Base-by-base conservation (phyloP, 2,113 vertebrate species). In the Dermatemys mawii region DNA sequence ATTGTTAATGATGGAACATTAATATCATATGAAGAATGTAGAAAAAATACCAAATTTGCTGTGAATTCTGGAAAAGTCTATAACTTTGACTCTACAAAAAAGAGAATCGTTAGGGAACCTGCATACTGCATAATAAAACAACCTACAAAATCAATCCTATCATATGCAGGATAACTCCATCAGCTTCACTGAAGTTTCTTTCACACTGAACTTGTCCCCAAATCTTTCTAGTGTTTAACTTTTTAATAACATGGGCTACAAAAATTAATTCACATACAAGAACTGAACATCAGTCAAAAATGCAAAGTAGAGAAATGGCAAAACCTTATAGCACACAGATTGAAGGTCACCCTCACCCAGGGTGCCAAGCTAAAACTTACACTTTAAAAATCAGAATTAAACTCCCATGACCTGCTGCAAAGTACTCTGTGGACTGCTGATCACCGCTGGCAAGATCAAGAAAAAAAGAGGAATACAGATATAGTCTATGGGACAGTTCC, bases 281-380 rank as follows among this genome's bases (percentile, higher is more conserved):
- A 90, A 79, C 38, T 88, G 55, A 90, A 80, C 29, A 67, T 87
- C 87, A 46, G 91, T 95, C 89, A 87, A 70, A 78, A 96, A 92
- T 63, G 84, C 13, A 46, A 81, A 94, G 67, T 11, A 95, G 73
- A 86, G 21, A 85, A 93, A 87, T 46, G 90, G 57, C 41, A 94
- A 86, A 91, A 95, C 90, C 93, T 86, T 83, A 91, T 41, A 91
- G 83, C 67, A 85, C 3, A 16, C 54, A 94, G n/a, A 91, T 75
- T 22, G 0, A 0, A 90, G 35, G 88, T 32, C 55, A 91, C 55
- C 35, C 70, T 67, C 17, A 67, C 63, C 35, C 3, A 7, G 88
- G 29, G 87, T 83, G 76, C 95, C 94, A 95, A 80, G 70, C 76
- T 46, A 14, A 76, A 49, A 79, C 38, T 51, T 79, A 55, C 35